phyloP scores from a whole-genome alignment of 2,797 vertebrate genomes.

The Hemibagrus guttatus region DNA sequence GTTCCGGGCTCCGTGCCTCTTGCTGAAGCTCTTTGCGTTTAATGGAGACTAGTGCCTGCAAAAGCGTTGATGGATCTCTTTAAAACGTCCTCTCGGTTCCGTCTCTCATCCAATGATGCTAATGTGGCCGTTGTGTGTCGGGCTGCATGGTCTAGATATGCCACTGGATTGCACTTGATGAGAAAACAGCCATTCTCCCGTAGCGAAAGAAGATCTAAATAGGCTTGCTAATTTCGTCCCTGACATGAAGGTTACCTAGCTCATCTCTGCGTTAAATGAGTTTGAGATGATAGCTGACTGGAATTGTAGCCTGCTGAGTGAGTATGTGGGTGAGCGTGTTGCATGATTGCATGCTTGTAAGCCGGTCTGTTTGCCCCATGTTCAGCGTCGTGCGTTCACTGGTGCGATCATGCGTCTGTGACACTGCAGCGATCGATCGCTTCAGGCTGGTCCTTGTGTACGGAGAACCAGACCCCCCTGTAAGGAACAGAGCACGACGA shows the following conservation, averaged over 20 bases:
- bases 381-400: neutral
- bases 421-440: neutral
- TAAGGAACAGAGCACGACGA: neutral
- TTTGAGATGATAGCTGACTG: conserved; percentile 48
- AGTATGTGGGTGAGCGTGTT: conserved; percentile 26
- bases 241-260: conserved; percentile 54
- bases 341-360: conserved; percentile 18
- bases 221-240: conserved; percentile 49
- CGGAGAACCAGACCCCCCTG: too few species aligned
- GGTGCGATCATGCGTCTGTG: neutral
- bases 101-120: conserved; percentile 29
- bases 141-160: conserved; percentile 29
- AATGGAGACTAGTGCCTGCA: conserved; percentile 67
- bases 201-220: conserved; percentile 43
- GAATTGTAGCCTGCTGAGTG: conserved; percentile 37
- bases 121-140: neutral
- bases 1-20: neutral
- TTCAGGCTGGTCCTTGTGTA: conserved; percentile 6
- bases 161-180: conserved; percentile 56
- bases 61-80: conserved; percentile 71
- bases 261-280: conserved; percentile 41
- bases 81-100: conserved; percentile 63
- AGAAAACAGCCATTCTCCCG: conserved; percentile 53
- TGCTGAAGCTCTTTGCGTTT: conserved; percentile 57
- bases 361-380: conserved; percentile 23